Base-by-base conservation (phyloP, 2,888 invertebrate species). In the Chouioia cunea region DNA sequence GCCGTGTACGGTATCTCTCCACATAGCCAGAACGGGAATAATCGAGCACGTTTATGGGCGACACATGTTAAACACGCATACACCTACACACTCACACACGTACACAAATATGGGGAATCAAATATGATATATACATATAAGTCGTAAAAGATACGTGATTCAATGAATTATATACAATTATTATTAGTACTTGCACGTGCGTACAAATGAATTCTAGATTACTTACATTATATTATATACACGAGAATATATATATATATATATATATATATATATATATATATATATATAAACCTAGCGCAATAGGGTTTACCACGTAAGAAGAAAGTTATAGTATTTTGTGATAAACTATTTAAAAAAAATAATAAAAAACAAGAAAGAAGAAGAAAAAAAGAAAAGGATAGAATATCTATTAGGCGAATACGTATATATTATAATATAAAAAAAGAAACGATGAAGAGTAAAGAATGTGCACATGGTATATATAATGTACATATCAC, bases 241-340 rank as follows among this genome's bases (percentile, higher is more conserved):
- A 36, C 4, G 22, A 43, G 2, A 44, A 36, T 54, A 47, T 27
- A 65, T 56, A 54, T 8, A 18, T 58, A 46, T 43, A 54, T 44
- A 59, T 12, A 58, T 23, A 20, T 58, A 22, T 53, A 44, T 4
- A 20, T 46, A 36, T n/a, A 48, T 10, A 36, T 58, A 46, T 52
- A 62, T 36, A 36, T 36, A 36, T 36, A 36, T 36, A 27, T 36
- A 65, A 14, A 16, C 58, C 52, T 64, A 67, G 68, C n/a, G 36
- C 15, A 53, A 46, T 43, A 69, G 52, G 3, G 16, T 65, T 58
- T 36, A 62, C 36, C 36, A 65, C 20, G 43, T 68, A 63, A 65
- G 47, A 69, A 57, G 53, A 73, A 69, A 68, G 57, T 65, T 48
- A 62, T 73, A 73, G 72, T 73, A 73, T 73, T 73, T 73, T 73